A percentile compares a stretch with the other conserved stretches of the same genome.
Evolutionary conservation across 2,888 invertebrate species (phyloP).

Genomic region (Nephrocerus scutellatus): DNA sequence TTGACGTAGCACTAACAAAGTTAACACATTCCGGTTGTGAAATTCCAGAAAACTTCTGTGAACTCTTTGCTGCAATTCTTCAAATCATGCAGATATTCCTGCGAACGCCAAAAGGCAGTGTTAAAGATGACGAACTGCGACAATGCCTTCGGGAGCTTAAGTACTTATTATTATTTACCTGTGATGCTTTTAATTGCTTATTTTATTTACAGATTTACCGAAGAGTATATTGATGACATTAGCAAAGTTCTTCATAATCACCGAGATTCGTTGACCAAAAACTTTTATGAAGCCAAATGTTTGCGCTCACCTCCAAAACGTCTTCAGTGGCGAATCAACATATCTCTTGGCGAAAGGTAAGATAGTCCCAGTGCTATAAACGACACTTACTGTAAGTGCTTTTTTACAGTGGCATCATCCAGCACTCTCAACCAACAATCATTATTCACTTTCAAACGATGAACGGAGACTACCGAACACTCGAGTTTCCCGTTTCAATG

Average conservation of each 20-base stretch:
- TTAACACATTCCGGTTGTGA: slow-evolving; percentile 43
- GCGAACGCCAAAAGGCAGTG: slow-evolving; percentile 44
- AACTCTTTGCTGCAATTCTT: slow-evolving; percentile 50
- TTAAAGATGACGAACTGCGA: slow-evolving; percentile 49
- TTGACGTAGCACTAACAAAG: slow-evolving; percentile 45
- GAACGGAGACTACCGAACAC: slow-evolving; percentile 47
- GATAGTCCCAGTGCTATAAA: slow-evolving; percentile 7
- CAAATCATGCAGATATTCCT: slow-evolving; percentile 50
- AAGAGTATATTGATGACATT: slow-evolving; percentile 51
- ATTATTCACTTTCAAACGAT: slow-evolving; percentile 50
- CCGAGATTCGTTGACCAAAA: slow-evolving; percentile 42
- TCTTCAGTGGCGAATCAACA: slow-evolving; percentile 51
- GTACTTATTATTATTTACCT: slow-evolving; percentile 26
- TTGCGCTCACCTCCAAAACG: slow-evolving; percentile 44
- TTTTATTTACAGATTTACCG: slow-evolving; percentile 40
- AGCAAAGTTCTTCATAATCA: slow-evolving; percentile 50
- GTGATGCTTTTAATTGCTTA: slow-evolving; percentile 3
- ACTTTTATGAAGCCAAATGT: slow-evolving; percentile 45
- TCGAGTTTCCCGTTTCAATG: slow-evolving; percentile 50
- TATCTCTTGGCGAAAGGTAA: slow-evolving; percentile 51
- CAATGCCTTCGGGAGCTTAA: slow-evolving; percentile 49
- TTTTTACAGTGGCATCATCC: slow-evolving; percentile 41
- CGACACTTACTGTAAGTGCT: neutral
- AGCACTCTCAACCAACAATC: slow-evolving; percentile 49
- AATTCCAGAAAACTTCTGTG: slow-evolving; percentile 49